Percentiles rank a stretch among this genome's conserved stretches.
These are phyloP conservation scores for Drosophila arizonae DNA, from an alignment of 1,140 invertebrate genomes.

Conservation along the genomic window DNA sequence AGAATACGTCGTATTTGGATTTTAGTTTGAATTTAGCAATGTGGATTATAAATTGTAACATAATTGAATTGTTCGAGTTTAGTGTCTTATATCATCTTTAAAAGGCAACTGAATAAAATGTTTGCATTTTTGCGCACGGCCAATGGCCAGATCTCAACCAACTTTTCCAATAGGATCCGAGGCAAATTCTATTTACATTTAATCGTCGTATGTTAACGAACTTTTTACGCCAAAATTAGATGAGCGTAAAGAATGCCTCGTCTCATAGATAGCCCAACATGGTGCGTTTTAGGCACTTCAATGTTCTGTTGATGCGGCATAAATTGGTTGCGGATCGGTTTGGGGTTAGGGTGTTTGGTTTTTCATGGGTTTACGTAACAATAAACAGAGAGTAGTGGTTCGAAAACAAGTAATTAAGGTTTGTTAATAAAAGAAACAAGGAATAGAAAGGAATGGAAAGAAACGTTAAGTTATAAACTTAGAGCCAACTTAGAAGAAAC, in stretches of 20 bases:
- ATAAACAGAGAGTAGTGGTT: conserved; percentile 43
- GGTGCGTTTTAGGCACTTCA: conserved; percentile 77
- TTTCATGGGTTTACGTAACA: conserved; percentile 39
- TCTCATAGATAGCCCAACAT: conserved; percentile 80
- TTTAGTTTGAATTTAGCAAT: conserved; percentile 49
- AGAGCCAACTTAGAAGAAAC: conserved; percentile 83
- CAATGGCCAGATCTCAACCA: conserved; percentile 61
- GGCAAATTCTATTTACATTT: conserved; percentile 48
- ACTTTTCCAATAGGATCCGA: conserved; percentile 68
- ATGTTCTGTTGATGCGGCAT: conserved; percentile 65
- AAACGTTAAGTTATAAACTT: conserved; percentile 79
- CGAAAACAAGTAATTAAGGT: conserved; percentile 25
- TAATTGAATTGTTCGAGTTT: conserved; percentile 49
- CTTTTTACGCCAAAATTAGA: conserved; percentile 59
- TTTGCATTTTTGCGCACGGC: conserved; percentile 29
- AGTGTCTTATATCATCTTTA: conserved; percentile 79
- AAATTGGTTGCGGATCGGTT: conserved; percentile 31
- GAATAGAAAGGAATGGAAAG: conserved; percentile 73
- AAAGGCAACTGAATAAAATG: conserved; percentile 71
- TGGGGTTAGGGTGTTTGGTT: conserved; percentile 19
- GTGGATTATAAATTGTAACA: conserved; percentile 44
- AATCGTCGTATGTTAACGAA: background rate
- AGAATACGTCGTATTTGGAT: conserved; percentile 19
- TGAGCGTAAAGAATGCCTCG: conserved; percentile 63
- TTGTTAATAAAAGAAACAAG: conserved; percentile 59